These are phyloP conservation scores for Oxyscelio sp. DNA, from an alignment of 2,888 invertebrate species.

Conservation along the genomic window DNA sequence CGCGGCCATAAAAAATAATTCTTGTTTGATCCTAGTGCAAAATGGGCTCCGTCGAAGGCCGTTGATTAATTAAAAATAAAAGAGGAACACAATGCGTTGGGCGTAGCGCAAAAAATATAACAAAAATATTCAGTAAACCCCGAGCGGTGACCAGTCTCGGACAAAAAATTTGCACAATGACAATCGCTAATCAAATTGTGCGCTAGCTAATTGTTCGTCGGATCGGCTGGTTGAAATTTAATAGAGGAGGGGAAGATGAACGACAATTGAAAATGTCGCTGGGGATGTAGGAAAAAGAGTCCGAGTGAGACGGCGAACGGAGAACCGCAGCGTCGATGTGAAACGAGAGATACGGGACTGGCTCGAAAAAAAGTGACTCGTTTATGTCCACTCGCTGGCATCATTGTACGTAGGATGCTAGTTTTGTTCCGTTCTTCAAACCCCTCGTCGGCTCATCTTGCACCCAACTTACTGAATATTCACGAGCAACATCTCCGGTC, in stretches of 20 bases:
- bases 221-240: slow-evolving; percentile 82
- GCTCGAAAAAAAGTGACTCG: slow-evolving; percentile 61
- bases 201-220: slow-evolving; percentile 85
- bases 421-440: slow-evolving; percentile 66
- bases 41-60: slow-evolving; percentile 19
- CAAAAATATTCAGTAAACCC: slow-evolving; percentile 33
- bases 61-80: slow-evolving; percentile 60
- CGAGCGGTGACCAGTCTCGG: slow-evolving; percentile 27
- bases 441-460: slow-evolving; percentile 71
- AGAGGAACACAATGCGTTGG: slow-evolving; percentile 18
- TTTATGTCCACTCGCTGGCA: slow-evolving; percentile 55
- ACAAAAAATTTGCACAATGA: slow-evolving; percentile 81
- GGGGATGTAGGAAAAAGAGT: slow-evolving; percentile 66
- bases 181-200: slow-evolving; percentile 87
- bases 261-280: slow-evolving; percentile 82
- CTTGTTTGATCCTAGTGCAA: slow-evolving; percentile 1
- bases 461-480: slow-evolving; percentile 79
- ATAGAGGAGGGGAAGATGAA: slow-evolving; percentile 66
- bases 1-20: slow-evolving; percentile 27
- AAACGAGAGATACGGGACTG: slow-evolving; percentile 31
- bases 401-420: slow-evolving; percentile 47
- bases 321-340: slow-evolving; percentile 40
- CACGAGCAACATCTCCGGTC: slow-evolving; percentile 69
- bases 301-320: slow-evolving; percentile 35
- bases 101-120: slow-evolving; percentile 50